Base-by-base conservation (phyloP, 2,888 invertebrate species). In the Anorthoa munda region DNA sequence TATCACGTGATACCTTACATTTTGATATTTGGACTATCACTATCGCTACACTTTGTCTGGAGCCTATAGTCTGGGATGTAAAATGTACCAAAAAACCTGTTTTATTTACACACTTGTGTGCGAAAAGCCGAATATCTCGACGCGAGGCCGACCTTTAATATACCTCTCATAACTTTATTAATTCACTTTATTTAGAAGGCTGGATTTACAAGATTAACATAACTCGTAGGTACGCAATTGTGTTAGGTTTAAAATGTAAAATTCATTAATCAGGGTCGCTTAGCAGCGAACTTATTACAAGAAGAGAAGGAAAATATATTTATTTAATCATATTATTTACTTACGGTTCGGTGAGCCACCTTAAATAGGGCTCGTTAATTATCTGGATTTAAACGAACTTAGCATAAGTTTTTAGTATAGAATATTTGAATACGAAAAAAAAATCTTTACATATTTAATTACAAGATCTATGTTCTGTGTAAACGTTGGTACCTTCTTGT, bases 241-340 rank as follows among this genome's bases (percentile, higher is more conserved):
- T 81, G 39, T 75, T 81, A 75, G 56, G 64, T 68, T 75, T 75
- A 84, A 68, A 81, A 83, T 83, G 82, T 77, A 75, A 84, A 84
- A 82, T 84, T 82, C 81, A 82, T 76, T 72, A 76, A 75, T 66
- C 67, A 48, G 76, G 31, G 81, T 75, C 70, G 72, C 82, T 84
- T 73, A 59, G 66, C 21, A 72, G 61, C 65, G 2, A 81, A 73
- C 72, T 84, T 73, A 66, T 71, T 70, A 60, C 53, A 63, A 79
- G 66, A 74, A 45, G 56, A 71, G 84, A 66, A 55, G 67, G 75
- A 66, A 83, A 81, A 67, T 76, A 70, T 84, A 76, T 84, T 71
- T 75, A 84, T 81, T 81, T 84, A 82, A 84, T 82, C 81, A 73
- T 84, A 76, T 76, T 73, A 81, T 76, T 84, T 76, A 84, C 81